Conservation (phyloP, 2,888 invertebrate species). For the Apoda limacodes region DNA sequence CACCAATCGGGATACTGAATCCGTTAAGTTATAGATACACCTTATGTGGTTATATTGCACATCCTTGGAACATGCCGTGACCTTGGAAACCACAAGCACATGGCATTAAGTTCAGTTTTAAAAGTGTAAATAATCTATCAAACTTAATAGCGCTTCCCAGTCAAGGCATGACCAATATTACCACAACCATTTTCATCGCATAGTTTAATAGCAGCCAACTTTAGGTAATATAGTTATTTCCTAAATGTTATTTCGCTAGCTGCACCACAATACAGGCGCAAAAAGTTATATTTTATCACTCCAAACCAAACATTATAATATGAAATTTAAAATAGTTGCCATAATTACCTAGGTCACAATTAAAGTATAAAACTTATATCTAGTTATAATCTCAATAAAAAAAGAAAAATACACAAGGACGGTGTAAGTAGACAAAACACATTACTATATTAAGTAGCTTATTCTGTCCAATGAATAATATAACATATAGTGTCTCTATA, state of each 20-base stretch:
- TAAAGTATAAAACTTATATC: constrained; percentile 50
- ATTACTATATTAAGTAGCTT: constrained; percentile 49
- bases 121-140: no score
- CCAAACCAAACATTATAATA: constrained; percentile 28
- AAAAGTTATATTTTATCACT: constrained; percentile 33
- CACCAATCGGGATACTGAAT: no score
- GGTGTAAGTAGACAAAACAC: constrained; percentile 64
- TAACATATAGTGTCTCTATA: constrained; percentile 18
- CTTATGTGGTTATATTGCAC: no score
- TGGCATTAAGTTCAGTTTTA: no score
- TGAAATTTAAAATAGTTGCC: constrained; percentile 45
- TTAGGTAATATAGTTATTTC: constrained; percentile 20
- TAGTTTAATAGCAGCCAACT: no score
- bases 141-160: no score
- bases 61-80: constrained; percentile 7
- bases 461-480: constrained; percentile 31
- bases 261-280: constrained; percentile 40
- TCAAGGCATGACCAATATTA: no score
- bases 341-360: constrained; percentile 48
- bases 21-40: no score
- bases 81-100: no score
- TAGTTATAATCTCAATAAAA: constrained; percentile 65
- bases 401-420: constrained; percentile 56
- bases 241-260: constrained; percentile 39
- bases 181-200: no score